Percentiles rank a stretch among this genome's conserved stretches.
Evolutionary conservation across 2,113 vertebrate genomes (phyloP).

Genomic region (Vicugna pacos): DNA sequence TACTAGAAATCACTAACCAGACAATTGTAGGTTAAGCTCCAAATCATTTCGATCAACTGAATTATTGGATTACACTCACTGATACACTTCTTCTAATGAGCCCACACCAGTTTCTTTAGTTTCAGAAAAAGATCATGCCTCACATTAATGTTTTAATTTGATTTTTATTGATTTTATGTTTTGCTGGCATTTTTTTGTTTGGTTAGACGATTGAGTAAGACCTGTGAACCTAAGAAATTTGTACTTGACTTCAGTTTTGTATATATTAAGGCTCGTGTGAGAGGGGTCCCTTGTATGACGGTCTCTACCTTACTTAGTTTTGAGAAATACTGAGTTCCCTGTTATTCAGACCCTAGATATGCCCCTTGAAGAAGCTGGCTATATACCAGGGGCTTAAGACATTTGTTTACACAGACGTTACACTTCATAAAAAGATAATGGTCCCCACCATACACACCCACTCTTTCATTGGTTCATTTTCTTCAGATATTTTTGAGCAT

Average conservation of each 20-base stretch:
- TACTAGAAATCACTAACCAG: neutral
- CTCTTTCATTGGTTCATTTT: neutral
- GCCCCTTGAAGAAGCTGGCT: neutral
- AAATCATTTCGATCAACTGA: neutral
- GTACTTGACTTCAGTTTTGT: neutral
- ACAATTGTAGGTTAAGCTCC: neutral
- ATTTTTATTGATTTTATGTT: neutral
- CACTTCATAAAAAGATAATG: neutral
- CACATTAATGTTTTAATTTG: neutral
- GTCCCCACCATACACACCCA: neutral
- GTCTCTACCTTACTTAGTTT: neutral
- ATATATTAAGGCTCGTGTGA: neutral
- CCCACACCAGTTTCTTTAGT: neutral
- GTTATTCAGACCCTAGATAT: neutral
- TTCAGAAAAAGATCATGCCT: neutral
- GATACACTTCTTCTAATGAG: neutral
- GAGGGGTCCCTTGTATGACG: neutral
- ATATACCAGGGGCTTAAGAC: neutral
- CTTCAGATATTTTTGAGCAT: neutral
- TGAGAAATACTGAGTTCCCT: neutral
- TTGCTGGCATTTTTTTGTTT: neutral
- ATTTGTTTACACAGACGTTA: neutral
- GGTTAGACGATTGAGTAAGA: neutral
- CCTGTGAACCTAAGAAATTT: neutral
- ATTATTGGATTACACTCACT: neutral